Base-by-base conservation (phyloP, 2,888 invertebrate species). In the Trichopoda pennipes region DNA sequence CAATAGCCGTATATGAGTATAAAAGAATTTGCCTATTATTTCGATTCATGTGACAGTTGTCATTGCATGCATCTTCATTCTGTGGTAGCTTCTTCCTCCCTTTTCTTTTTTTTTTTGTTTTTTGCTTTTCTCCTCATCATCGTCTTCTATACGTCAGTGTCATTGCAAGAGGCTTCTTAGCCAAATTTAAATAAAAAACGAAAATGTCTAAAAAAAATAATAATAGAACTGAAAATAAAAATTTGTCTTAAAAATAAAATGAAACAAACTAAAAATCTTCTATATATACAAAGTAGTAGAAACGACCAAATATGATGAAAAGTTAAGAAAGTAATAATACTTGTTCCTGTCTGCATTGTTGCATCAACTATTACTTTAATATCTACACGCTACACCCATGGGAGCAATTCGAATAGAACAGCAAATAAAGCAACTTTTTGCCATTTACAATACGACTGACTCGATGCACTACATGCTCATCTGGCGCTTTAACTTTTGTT, bases 21-120 rank as follows among this genome's bases (percentile, higher is more conserved):
- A 38, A 38, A 53, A 61, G 42, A 58, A 73, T 81, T 78, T 81
- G 73, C 64, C 74, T 78, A 78, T 81, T 81, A 78, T 78, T 78
- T 78, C 78, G 69, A 78, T 60, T 81, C 77, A 74, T 70, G 81
- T 74, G 63, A 74, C 77, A 81, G 81, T 81, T 81, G 77, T 63
- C 77, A 77, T 73, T 77, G 73, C 77, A 69, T 77, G 73, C 77
- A 69, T 64, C 17, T 64, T 55, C 49, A 38, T 64, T 64, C 17
- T 47, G 17, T 32, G 42, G 51, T 23, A 12, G 53, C 44, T 51
- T 47, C n/a, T 66, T 14, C 56, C 69, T 44, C 7, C 28, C 8
- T 4, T 28, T 47, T 49, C 47, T 49, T 63, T 42, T 56, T 64
- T 38, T 12, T 38, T n/a, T n/a, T n/a, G n/a, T n/a, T n/a, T n/a